Conservation (phyloP, 1,140 invertebrate genomes). For the Antheraea pernyi region DNA sequence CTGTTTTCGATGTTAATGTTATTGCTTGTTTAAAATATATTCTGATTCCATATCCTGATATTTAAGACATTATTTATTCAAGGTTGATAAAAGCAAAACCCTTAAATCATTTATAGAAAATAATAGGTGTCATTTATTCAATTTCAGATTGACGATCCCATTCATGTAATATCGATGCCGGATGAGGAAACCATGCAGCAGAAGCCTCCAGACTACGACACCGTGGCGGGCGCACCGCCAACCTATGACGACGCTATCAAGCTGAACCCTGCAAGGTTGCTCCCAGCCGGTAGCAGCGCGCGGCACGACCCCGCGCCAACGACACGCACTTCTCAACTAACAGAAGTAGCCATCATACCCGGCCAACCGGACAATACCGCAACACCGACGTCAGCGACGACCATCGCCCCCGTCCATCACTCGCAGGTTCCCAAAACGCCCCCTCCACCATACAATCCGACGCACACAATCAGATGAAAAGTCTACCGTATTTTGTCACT, state of each 20-base stretch:
- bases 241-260: conserved; percentile 88
- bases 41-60: too few species aligned
- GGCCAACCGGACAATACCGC: conserved; percentile 56
- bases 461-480: conserved; percentile 75
- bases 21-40: too few species aligned
- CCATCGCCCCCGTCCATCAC: conserved; percentile 49
- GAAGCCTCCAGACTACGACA: conserved; percentile 87
- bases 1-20: too few species aligned
- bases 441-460: conserved; percentile 72
- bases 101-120: too few species aligned
- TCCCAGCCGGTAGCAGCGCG: conserved; percentile 58
- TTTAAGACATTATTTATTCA: too few species aligned
- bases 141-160: conserved; percentile 83
- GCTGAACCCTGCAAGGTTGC: conserved; percentile 80
- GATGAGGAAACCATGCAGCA: conserved; percentile 79
- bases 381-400: conserved; percentile 20
- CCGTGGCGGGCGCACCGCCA: conserved; percentile 84
- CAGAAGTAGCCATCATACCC: conserved; percentile 45
- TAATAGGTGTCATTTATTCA: conserved; percentile 9
- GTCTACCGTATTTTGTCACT: conserved; percentile 44
- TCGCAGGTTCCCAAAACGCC: conserved; percentile 70
- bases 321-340: conserved; percentile 12
- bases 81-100: too few species aligned
- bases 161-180: conserved; percentile 83
- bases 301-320: conserved; percentile 29